Percentiles rank a stretch among this genome's conserved stretches.
phyloP scores from a whole-genome alignment of 2,797 vertebrate species.

The Avahi laniger region DNA sequence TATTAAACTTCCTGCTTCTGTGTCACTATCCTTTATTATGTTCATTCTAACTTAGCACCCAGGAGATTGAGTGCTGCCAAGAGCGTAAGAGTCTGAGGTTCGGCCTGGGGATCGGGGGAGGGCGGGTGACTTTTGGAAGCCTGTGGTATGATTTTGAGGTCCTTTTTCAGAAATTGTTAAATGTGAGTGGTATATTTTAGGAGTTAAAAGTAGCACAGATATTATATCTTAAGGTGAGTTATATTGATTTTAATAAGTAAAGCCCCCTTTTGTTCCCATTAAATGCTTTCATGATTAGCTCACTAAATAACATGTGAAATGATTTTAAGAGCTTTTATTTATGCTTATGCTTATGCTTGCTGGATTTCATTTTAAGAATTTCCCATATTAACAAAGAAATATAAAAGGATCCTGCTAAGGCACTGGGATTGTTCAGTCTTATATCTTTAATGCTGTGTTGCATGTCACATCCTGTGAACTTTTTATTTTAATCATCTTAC shows the following conservation, averaged over 20 bases:
- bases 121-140: neutral
- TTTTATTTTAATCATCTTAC: conserved; percentile 62
- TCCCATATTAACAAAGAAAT: conserved; percentile 49
- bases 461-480: conserved; percentile 34
- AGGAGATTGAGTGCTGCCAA: conserved; percentile 36
- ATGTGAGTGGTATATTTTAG: conserved; percentile 9
- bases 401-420: conserved; percentile 49
- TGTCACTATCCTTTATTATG: conserved; percentile 29
- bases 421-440: conserved; percentile 29
- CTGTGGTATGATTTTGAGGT: neutral
- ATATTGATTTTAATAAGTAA: conserved; percentile 55
- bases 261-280: conserved; percentile 10
- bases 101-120: neutral
- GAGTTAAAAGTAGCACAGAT: conserved; percentile 41
- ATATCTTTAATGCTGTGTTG: conserved; percentile 36
- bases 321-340: conserved; percentile 67
- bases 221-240: conserved; percentile 36
- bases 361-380: conserved; percentile 64
- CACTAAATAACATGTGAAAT: conserved; percentile 48
- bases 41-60: conserved; percentile 21
- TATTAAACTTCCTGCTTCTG: conserved; percentile 49
- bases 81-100: conserved; percentile 44
- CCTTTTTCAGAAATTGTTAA: conserved; percentile 34
- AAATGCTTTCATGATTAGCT: conserved; percentile 59
- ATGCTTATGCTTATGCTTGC: conserved; percentile 45